Base-by-base conservation (phyloP, 64 coral and sea anemone genomes). In the Porites australiensis region DNA sequence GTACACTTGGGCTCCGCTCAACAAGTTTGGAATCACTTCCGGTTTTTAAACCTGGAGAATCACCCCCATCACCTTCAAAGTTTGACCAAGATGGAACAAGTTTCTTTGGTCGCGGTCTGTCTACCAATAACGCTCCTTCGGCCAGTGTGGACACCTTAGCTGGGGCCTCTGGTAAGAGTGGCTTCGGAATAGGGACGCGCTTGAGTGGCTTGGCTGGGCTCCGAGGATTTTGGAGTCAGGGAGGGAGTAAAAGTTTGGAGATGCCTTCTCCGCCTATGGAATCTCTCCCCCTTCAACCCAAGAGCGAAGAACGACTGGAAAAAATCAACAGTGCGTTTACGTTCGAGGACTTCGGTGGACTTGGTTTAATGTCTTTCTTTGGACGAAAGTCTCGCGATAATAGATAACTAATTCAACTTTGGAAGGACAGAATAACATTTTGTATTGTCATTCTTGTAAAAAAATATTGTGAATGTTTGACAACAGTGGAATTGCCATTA, bases 321-420 rank as follows among this genome's bases (percentile, higher is more conserved):
- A 98, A 79, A 46, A 94, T 98, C 51, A 94, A 94, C 68, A 98
- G 81, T 43, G 95, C 95, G 3, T 86, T 98, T 15, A 82, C 95
- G 5, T 94, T 98, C 88, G 95, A 98, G 60, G 95, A 98, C 43
- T 98, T 98, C 46, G 95, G 95, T 0, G 95, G 95, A 4, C 80
- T 98, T 44, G 95, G 95, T 2, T 48, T 98, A 4, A 98, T 98
- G 95, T 98, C 95, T 3, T 98, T 98, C 69, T 98, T 98, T 60
- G 92, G 92, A 63, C 54, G 83, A 70, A 98, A 98, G 47, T 84
- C 46, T n/a, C 61, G 62, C 4, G 81, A 65, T 12, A 48, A 37
- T 22, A 84, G 19, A 50, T 68, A 44, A 64, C 18, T 19, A 50
- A 84, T 44, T 48, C 61, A 49, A 11, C 69, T 10, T 68, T 4